Percentiles rank a stretch among this genome's conserved stretches.
These are phyloP conservation scores for Platycercus adscitus DNA, from an alignment of 2,113 vertebrate genomes.

Conservation along the genomic window DNA sequence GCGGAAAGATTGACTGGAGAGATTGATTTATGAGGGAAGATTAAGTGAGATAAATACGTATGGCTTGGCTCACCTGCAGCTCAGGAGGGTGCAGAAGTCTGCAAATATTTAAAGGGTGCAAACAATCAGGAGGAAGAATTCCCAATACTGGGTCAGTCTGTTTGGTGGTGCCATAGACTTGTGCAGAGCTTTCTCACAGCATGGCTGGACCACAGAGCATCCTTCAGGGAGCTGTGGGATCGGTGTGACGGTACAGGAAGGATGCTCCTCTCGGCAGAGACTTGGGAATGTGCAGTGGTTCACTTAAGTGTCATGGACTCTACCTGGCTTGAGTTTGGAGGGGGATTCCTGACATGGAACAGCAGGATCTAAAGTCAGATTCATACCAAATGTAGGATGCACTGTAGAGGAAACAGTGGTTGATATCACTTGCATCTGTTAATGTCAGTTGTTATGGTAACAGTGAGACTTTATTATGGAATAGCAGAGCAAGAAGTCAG, in stretches of 20 bases:
- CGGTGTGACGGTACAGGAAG: not conserved
- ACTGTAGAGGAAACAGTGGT: not conserved
- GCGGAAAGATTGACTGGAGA: conserved; percentile 64
- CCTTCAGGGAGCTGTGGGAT: not conserved
- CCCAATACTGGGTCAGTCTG: not conserved
- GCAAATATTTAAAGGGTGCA: conserved; percentile 56
- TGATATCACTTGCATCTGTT: not conserved
- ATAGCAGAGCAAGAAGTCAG: not conserved
- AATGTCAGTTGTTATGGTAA: not conserved
- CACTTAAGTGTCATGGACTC: not conserved
- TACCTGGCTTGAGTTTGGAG: not conserved
- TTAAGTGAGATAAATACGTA: conserved; percentile 69
- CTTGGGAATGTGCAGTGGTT: not conserved
- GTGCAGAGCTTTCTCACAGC: not conserved
- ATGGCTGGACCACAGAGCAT: not conserved
- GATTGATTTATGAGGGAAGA: conserved; percentile 69
- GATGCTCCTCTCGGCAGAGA: not conserved
- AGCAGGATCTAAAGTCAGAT: not conserved
- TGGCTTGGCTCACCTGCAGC: conserved; percentile 48
- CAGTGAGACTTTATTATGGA: not conserved
- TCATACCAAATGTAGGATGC: accelerated
- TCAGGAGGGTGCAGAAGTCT: not conserved
- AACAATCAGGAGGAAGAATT: not conserved
- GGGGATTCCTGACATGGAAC: not conserved
- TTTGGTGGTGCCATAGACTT: not conserved